These are phyloP conservation scores for Lophius americanus DNA, from an alignment of 2,797 vertebrate genomes.

Conservation along the genomic window DNA sequence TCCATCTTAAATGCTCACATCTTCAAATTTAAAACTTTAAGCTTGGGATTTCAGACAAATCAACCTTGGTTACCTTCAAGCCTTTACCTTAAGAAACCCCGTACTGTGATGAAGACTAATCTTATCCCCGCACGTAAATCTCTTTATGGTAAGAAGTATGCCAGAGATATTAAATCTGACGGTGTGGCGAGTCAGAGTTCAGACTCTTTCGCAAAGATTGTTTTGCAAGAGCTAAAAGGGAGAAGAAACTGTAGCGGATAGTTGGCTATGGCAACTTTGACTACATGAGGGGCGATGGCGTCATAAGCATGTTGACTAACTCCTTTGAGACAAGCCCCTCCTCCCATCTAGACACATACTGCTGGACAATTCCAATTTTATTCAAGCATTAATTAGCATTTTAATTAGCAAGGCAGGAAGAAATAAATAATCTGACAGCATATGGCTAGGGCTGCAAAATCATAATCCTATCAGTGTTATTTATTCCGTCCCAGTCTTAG, in stretches of 20 bases:
- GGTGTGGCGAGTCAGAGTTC: background rate
- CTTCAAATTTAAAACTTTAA: conserved; percentile 8
- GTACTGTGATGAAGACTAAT: background rate
- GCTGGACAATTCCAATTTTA: conserved; percentile 50
- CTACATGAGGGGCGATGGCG: too few species aligned
- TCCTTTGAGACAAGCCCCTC: background rate
- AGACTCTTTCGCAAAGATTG: too few species aligned
- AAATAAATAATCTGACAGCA: conserved; percentile 73
- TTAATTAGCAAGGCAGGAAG: conserved; percentile 73
- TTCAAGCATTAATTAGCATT: conserved; percentile 75
- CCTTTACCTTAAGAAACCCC: background rate
- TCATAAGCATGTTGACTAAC: too few species aligned
- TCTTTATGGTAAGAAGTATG: background rate
- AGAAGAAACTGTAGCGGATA: too few species aligned
- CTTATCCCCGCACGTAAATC: background rate
- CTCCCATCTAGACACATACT: conserved; percentile 25
- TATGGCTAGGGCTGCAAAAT: conserved; percentile 72
- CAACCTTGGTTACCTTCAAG: too few species aligned
- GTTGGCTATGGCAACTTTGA: too few species aligned
- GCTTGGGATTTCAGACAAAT: background rate
- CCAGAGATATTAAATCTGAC: background rate
- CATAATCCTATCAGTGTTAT: conserved; percentile 76
- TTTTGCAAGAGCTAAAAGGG: too few species aligned
- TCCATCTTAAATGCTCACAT: conserved; percentile 18
- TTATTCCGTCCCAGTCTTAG: conserved; percentile 63